These are phyloP conservation scores for Epinotia nisella DNA, from an alignment of 2,888 invertebrate species.

Conservation along the genomic window DNA sequence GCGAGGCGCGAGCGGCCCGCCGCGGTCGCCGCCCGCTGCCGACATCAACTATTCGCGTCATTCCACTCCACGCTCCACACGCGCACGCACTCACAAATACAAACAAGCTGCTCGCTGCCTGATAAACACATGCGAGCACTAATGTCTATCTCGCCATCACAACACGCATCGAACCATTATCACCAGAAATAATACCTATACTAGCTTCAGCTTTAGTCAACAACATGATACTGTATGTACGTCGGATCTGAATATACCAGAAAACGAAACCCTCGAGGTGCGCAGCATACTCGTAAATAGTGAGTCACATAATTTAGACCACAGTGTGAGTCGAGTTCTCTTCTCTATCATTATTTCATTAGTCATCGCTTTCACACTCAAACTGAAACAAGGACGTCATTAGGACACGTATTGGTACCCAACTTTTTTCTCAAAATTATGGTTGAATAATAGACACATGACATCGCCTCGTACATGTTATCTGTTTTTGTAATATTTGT, in stretches of 20 bases:
- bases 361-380: slow-evolving; percentile 36
- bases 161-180: slow-evolving; percentile 53
- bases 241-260: not conserved
- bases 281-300: slow-evolving; percentile 23
- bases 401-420: not conserved
- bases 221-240: slow-evolving; percentile 36
- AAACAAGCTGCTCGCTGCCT: slow-evolving; percentile 68
- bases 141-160: slow-evolving; percentile 56
- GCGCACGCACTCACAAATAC: slow-evolving; percentile 78
- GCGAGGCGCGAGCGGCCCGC: slow-evolving; percentile 51
- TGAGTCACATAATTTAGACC: slow-evolving; percentile 36
- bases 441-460: too few relatives aligned
- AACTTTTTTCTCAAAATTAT: slow-evolving; percentile 1
- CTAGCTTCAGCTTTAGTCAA: slow-evolving; percentile 41
- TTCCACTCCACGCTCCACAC: slow-evolving; percentile 73
- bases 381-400: slow-evolving; percentile 25
- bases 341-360: slow-evolving; percentile 24
- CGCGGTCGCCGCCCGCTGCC: slow-evolving; percentile 56
- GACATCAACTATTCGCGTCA: slow-evolving; percentile 80
- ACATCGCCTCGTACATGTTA: too few relatives aligned
- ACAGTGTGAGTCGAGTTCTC: slow-evolving; percentile 1
- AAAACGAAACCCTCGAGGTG: slow-evolving; percentile 16
- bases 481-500: too few relatives aligned
- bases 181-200: slow-evolving; percentile 50
- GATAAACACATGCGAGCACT: slow-evolving; percentile 66